Percentiles rank a stretch among this genome's conserved stretches.
These are phyloP conservation scores for Montipora capitata DNA, from an alignment of 92 coral and sea anemone genomes.

Conservation along the genomic window DNA sequence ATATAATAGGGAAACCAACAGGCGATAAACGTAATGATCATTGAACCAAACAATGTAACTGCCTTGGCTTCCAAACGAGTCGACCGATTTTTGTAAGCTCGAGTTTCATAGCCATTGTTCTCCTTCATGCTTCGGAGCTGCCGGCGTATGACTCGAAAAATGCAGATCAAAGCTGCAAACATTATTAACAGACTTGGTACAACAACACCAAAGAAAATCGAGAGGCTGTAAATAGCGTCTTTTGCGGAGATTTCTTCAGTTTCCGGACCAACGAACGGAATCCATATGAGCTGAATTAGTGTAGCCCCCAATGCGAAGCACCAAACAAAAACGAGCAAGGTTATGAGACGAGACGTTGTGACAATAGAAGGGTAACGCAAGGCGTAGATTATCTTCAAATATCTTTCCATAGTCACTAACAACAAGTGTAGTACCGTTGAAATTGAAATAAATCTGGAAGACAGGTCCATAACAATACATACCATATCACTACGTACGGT, in stretches of 20 bases:
- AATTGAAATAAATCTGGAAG: slow-evolving; percentile 68
- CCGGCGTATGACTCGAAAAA: slow-evolving; percentile 40
- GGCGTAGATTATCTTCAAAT: slow-evolving; percentile 69
- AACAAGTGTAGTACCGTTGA: slow-evolving; percentile 73
- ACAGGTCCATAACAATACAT: slow-evolving; percentile 74
- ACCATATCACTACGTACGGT: not conserved
- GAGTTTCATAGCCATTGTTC: slow-evolving; percentile 22
- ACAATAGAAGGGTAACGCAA: slow-evolving; percentile 63
- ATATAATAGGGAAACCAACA: slow-evolving; percentile 88
- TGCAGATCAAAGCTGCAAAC: slow-evolving; percentile 15
- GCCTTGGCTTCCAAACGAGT: slow-evolving; percentile 78
- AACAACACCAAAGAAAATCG: slow-evolving; percentile 42
- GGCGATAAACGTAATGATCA: slow-evolving; percentile 77
- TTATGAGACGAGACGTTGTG: slow-evolving; percentile 45
- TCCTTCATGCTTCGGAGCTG: slow-evolving; percentile 49
- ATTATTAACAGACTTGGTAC: slow-evolving; percentile 31
- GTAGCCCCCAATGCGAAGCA: slow-evolving; percentile 54
- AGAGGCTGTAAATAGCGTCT: slow-evolving; percentile 45
- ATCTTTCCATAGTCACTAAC: slow-evolving; percentile 69
- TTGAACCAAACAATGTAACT: slow-evolving; percentile 73
- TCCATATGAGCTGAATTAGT: slow-evolving; percentile 64
- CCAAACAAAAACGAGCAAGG: slow-evolving; percentile 48
- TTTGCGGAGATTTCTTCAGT: slow-evolving; percentile 15
- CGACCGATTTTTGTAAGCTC: slow-evolving; percentile 14
- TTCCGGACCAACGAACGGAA: slow-evolving; percentile 27